A percentile compares a stretch with the other conserved stretches of the same genome.
phyloP scores from a whole-genome alignment of 1,140 invertebrate species.

The Lutraria rhynchaena region DNA sequence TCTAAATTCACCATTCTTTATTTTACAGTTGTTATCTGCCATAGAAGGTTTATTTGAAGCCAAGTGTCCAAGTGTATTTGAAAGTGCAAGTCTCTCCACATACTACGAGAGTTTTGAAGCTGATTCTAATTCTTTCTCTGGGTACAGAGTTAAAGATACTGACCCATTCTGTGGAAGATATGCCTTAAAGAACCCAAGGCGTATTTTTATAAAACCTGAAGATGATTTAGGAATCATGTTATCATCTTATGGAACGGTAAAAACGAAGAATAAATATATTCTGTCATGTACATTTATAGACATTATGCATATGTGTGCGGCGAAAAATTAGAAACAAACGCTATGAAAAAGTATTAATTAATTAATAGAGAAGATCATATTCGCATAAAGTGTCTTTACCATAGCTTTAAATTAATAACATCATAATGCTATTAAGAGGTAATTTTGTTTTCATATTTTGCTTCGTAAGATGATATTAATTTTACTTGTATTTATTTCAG shows the following conservation, averaged over 20 bases:
- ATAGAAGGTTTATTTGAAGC: constrained; percentile 59
- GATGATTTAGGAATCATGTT: constrained; percentile 36
- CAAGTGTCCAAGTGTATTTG: constrained; percentile 61
- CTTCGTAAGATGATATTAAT: too few relatives aligned
- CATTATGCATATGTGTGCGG: too few relatives aligned
- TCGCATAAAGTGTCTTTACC: too few relatives aligned
- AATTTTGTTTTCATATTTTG: too few relatives aligned
- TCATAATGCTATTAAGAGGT: too few relatives aligned
- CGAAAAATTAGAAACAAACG: too few relatives aligned
- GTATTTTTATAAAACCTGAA: constrained; percentile 48
- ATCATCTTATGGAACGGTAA: constrained; percentile 14
- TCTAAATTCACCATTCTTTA: too few relatives aligned
- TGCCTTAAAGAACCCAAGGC: constrained; percentile 65
- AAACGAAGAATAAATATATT: too few relatives aligned
- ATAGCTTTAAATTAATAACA: too few relatives aligned
- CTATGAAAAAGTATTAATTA: too few relatives aligned
- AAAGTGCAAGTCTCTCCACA: neutral
- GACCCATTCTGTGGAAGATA: constrained; percentile 72
- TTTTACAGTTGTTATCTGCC: constrained; percentile 1
- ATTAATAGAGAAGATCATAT: too few relatives aligned
- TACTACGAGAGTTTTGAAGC: constrained; percentile 58
- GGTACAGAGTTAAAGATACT: constrained; percentile 9
- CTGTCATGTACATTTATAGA: too few relatives aligned
- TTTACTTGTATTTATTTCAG: constrained; percentile 49
- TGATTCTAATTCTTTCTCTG: neutral